Conservation (phyloP, 2,113 vertebrate genomes). For the Xiphophorus maculatus region DNA sequence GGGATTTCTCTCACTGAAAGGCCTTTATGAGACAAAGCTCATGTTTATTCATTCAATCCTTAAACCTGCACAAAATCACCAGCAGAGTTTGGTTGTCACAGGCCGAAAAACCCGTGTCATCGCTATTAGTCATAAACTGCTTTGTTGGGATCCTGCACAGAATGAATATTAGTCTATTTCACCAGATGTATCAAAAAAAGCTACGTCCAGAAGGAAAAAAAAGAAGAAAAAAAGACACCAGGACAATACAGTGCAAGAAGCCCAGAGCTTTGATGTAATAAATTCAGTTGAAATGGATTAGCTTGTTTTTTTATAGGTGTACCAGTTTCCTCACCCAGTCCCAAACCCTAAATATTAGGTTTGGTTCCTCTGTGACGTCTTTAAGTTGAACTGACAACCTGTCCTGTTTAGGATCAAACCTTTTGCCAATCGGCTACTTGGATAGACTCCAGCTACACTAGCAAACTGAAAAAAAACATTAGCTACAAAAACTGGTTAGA, state of each 20-base stretch:
- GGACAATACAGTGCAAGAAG: constrained; percentile 19
- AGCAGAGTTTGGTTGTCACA: constrained; percentile 46
- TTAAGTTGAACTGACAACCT: not conserved
- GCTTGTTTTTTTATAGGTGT: not conserved
- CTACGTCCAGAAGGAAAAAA: constrained; percentile 30
- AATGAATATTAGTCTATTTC: constrained; percentile 31
- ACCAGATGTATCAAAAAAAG: constrained; percentile 27
- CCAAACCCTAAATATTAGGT: not conserved
- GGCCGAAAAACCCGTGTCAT: constrained; percentile 34
- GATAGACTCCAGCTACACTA: not conserved
- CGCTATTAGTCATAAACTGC: constrained; percentile 55
- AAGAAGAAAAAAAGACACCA: constrained; percentile 23
- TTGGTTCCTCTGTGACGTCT: not conserved
- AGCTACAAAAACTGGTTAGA: not conserved
- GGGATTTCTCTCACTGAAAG: constrained; percentile 30
- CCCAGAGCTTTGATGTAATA: not conserved
- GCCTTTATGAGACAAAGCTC: constrained; percentile 69
- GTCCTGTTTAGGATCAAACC: not conserved
- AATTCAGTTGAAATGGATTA: constrained; percentile 20
- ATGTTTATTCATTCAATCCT: constrained; percentile 71
- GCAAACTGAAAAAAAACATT: too few species aligned
- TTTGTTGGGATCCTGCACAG: constrained; percentile 31
- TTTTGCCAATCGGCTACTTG: too few species aligned
- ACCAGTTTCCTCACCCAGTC: not conserved
- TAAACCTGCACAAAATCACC: constrained; percentile 65